Conservation (phyloP, 2,888 invertebrate genomes). For the Drosophila pseudotalamancana region DNA sequence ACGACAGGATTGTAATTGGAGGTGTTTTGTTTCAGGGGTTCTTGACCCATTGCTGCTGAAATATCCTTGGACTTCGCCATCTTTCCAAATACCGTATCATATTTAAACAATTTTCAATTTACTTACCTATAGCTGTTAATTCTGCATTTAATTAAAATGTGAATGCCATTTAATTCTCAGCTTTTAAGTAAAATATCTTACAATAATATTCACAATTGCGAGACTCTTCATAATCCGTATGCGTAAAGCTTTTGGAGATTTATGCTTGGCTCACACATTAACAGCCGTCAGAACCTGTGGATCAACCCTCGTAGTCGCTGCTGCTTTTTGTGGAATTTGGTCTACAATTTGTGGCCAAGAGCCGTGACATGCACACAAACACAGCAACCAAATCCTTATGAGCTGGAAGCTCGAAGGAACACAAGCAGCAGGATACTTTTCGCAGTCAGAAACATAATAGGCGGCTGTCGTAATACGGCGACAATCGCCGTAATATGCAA, state of each 20-base stretch:
- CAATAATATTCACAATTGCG: too few species aligned
- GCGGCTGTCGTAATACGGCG: constrained; percentile 19
- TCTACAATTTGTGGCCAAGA: constrained; percentile 46
- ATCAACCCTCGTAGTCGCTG: constrained; percentile 18
- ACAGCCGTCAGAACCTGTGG: background rate
- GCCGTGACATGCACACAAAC: constrained; percentile 16
- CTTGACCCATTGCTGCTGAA: constrained; percentile 50
- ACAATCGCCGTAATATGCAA: constrained; percentile 50
- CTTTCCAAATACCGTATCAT: too few species aligned
- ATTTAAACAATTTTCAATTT: background rate
- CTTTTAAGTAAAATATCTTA: too few species aligned
- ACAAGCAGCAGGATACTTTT: constrained; percentile 3
- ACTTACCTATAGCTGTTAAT: background rate
- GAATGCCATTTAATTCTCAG: too few species aligned
- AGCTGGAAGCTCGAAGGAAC: background rate
- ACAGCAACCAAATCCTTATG: constrained; percentile 1
- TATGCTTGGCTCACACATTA: background rate
- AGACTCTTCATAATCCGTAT: too few species aligned
- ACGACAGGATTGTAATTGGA: constrained; percentile 25
- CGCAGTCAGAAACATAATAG: constrained; percentile 20
- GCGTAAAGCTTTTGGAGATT: too few species aligned
- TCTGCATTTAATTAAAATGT: too few species aligned
- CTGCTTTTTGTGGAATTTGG: constrained; percentile 1
- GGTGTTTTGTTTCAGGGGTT: constrained; percentile 42
- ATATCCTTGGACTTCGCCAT: background rate